A percentile compares a stretch with the other conserved stretches of the same genome.
Evolutionary conservation across 2,888 invertebrate species (phyloP).

Genomic region (Cosmorhoe ocellata): DNA sequence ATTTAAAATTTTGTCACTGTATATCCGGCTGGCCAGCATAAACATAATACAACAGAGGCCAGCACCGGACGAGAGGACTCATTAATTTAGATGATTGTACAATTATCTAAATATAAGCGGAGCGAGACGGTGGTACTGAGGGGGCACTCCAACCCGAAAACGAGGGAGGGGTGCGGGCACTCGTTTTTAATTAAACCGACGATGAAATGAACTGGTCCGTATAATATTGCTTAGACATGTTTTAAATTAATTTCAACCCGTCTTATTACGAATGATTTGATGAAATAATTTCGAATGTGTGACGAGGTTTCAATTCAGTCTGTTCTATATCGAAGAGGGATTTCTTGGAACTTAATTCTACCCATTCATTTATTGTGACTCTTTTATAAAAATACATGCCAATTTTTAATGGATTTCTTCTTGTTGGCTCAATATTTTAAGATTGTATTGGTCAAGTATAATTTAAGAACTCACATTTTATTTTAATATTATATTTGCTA

Average conservation of each 20-base stretch:
- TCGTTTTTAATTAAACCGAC: conserved; percentile 83
- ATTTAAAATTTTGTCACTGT: conserved; percentile 69
- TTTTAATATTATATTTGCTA: too few relatives aligned
- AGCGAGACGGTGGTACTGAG: conserved; percentile 70
- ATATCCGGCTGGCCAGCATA: conserved; percentile 63
- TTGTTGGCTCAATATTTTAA: background rate
- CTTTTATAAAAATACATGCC: too few relatives aligned
- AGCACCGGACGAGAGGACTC: conserved; percentile 80
- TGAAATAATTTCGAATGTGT: conserved; percentile 46
- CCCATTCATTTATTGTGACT: background rate
- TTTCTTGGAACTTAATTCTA: background rate
- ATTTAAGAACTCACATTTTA: too few relatives aligned
- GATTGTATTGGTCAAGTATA: too few relatives aligned
- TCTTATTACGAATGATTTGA: conserved; percentile 65
- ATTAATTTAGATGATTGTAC: conserved; percentile 84
- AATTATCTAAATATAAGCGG: conserved; percentile 83
- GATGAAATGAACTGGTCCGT: conserved; percentile 82
- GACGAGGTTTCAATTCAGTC: conserved; percentile 13
- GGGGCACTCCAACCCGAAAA: conserved; percentile 77
- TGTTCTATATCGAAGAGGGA: background rate
- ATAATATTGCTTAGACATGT: conserved; percentile 82
- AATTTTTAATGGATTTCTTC: too few relatives aligned
- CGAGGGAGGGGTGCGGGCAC: conserved; percentile 78
- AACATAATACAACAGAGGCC: conserved; percentile 76
- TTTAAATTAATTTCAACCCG: conserved; percentile 78